Evolutionary conservation across 2,797 vertebrate genomes (phyloP), one percentile per base, ranked within the genome.

Genomic region (Cryptoprocta ferox): DNA sequence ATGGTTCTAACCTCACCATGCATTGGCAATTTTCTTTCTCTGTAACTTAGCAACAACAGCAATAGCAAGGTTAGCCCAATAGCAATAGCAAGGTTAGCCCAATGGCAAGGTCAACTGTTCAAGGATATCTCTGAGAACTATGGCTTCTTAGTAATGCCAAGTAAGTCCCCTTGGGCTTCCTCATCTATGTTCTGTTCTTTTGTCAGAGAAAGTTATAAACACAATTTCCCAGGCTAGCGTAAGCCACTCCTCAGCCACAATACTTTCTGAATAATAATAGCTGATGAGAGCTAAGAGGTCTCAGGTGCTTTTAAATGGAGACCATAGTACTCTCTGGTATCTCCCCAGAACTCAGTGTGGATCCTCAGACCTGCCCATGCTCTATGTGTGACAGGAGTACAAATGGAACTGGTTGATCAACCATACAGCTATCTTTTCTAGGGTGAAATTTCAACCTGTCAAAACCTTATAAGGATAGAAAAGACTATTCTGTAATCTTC

Each of bases 121-220:
- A 78, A 91, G 50, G n/a, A 3, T 50, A 71, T 84, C n/a, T 94
- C 76, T 93, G 89, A 93, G 82, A 97, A 93, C 39, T 71, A 53
- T 61, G 71, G 28, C 42, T 89, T 71, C 80, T 95, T 79, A 89
- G 48, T 92, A 92, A 95, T 92, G 37, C 35, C 21, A 91, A 92
- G 87, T 61, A 82, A 82, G 70, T 24, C 2, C 39, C 71, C 19
- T 32, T 13, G n/a, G 18, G 32, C 32, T 94, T 93, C 61, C 79
- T 94, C 37, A 80, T 91, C 85, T 95, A 42, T 93, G 21, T 42
- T 94, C 10, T 87, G 24, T 83, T 93, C 66, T 93, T 73, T 81
- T 93, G 39, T 92, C 26, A 89, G 56, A 30, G 13, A 89, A 95
- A 96, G 75, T 88, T 48, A 78, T 66, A 95, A 93, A 97, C 45